Evolutionary conservation across 2,113 vertebrate species (phyloP).

Genomic region (Tychaedon coryphoeus): DNA sequence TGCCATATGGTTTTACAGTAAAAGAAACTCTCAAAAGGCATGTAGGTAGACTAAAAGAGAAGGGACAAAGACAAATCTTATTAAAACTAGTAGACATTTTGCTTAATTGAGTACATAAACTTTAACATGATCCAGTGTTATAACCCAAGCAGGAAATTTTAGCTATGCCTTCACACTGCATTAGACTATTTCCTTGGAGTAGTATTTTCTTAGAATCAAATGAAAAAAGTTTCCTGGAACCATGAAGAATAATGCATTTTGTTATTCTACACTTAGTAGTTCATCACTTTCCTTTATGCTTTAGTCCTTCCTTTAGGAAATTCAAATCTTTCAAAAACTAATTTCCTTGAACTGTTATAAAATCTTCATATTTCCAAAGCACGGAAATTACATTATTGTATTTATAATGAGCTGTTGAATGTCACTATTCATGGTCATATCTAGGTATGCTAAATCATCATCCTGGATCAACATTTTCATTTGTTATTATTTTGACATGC

Average conservation of each 20-base stretch:
- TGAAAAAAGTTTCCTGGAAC: neutral
- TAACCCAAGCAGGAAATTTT: neutral
- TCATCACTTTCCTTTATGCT: neutral
- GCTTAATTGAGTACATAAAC: neutral
- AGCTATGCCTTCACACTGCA: neutral
- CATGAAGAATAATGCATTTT: neutral
- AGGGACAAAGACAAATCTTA: neutral
- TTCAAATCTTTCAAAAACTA: neutral
- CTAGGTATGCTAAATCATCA: neutral
- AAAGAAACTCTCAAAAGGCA: neutral
- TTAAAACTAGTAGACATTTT: neutral
- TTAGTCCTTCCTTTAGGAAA: neutral
- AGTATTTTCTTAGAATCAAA: neutral
- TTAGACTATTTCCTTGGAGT: neutral
- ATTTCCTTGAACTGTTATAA: neutral
- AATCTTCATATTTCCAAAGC: neutral
- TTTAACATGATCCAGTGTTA: neutral
- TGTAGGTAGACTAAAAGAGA: neutral
- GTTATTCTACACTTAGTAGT: neutral
- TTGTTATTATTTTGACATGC: neutral
- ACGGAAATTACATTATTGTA: neutral
- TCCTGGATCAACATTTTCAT: neutral
- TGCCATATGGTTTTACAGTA: neutral
- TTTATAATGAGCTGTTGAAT: neutral
- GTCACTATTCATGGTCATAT: neutral